Evolutionary conservation across 2,888 invertebrate genomes (phyloP).

Genomic region (Melinaea marsaeus): DNA sequence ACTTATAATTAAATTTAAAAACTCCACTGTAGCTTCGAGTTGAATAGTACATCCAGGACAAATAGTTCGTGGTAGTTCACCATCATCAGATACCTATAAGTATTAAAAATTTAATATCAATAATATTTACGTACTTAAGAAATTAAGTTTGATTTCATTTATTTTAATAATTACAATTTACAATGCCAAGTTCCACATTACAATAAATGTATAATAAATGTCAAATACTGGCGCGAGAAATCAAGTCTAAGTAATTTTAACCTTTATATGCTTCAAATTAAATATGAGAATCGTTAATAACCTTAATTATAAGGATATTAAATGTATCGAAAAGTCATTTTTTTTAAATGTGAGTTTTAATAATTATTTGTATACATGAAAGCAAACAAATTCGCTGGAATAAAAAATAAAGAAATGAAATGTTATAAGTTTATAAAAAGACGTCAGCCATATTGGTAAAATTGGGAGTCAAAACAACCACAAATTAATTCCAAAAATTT

Average conservation of each 20-base stretch:
- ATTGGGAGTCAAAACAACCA: slow-evolving; percentile 69
- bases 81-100: slow-evolving; percentile 82
- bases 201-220: slow-evolving; percentile 13
- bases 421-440: slow-evolving; percentile 39
- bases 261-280: not conserved
- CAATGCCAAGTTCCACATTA: too few relatives aligned
- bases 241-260: slow-evolving; percentile 4
- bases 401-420: slow-evolving; percentile 45
- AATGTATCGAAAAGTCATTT: not conserved
- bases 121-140: too few relatives aligned
- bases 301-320: not conserved
- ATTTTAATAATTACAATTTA: too few relatives aligned
- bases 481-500: slow-evolving; percentile 49
- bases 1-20: slow-evolving; percentile 83
- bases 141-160: too few relatives aligned
- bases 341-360: not conserved
- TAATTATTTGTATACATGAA: not conserved
- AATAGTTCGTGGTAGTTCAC: slow-evolving; percentile 82
- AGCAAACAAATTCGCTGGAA: slow-evolving; percentile 1
- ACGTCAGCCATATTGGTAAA: slow-evolving; percentile 60
- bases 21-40: slow-evolving; percentile 84
- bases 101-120: not conserved
- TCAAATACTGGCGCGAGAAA: slow-evolving; percentile 43
- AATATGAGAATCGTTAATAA: not conserved
- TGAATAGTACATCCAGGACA: slow-evolving; percentile 88